Conservation (phyloP, 2,888 invertebrate species). For the Lycaena phlaeas region DNA sequence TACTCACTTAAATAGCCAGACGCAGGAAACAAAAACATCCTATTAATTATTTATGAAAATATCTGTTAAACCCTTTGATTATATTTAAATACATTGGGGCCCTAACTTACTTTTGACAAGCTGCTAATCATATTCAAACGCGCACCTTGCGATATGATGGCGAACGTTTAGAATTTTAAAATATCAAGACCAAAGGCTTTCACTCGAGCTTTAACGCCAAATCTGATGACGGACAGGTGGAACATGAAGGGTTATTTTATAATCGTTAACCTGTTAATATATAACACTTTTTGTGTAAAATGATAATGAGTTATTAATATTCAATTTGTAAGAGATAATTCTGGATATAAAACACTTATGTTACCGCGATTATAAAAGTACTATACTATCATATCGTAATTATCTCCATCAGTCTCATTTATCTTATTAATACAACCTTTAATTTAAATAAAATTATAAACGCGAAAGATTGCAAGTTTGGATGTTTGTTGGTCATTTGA, state of each 20-base stretch:
- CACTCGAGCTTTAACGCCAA: constrained; percentile 40
- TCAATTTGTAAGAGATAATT: no score
- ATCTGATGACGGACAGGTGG: constrained; percentile 43
- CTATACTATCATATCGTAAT: no score
- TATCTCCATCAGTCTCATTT: no score
- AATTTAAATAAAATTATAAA: no score
- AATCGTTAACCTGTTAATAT: background rate
- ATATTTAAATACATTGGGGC: constrained; percentile 58
- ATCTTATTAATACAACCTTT: no score
- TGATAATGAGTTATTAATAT: background rate
- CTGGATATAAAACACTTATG: no score
- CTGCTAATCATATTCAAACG: constrained; percentile 70
- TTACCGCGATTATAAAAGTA: no score
- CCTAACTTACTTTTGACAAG: constrained; percentile 68
- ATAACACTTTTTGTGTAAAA: background rate
- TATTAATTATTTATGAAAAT: constrained; percentile 34
- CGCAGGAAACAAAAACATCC: constrained; percentile 15
- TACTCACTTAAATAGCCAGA: constrained; percentile 1
- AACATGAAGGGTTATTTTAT: constrained; percentile 8
- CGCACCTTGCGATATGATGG: constrained; percentile 62
- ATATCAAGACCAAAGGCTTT: constrained; percentile 44
- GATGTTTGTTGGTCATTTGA: no score
- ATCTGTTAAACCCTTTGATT: constrained; percentile 51
- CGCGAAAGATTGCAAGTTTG: no score
- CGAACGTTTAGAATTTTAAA: constrained; percentile 57